A percentile compares a stretch with the other conserved stretches of the same genome.
phyloP scores from a whole-genome alignment of 2,113 vertebrate species.

The Callionymus lyra region DNA sequence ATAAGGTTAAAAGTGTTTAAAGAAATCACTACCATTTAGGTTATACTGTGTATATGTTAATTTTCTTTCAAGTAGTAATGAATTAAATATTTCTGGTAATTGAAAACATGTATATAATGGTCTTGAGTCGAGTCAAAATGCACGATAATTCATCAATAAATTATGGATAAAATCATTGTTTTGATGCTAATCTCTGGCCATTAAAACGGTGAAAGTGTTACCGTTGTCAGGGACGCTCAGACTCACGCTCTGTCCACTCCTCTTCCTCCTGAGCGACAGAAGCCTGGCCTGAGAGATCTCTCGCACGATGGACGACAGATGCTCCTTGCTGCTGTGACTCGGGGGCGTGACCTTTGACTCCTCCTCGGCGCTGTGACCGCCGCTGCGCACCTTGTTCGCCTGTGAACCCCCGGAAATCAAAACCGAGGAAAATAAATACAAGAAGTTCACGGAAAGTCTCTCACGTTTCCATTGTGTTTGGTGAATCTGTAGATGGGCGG shows the following conservation, averaged over 20 bases:
- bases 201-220: conserved; percentile 25
- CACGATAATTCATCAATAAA: too few relatives aligned
- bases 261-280: conserved; percentile 59
- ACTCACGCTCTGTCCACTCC: conserved; percentile 51
- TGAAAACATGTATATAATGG: too few relatives aligned
- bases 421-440: background rate
- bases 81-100: too few relatives aligned
- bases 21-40: too few relatives aligned
- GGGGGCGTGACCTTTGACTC: conserved; percentile 67
- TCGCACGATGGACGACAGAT: conserved; percentile 57
- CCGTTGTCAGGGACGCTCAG: conserved; percentile 53
- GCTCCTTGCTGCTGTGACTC: conserved; percentile 53
- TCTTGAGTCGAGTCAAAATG: too few relatives aligned
- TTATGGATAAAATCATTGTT: too few relatives aligned
- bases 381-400: conserved; percentile 63
- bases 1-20: too few relatives aligned
- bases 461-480: conserved; percentile 85
- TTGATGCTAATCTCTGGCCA: background rate
- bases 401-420: conserved; percentile 18
- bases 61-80: too few relatives aligned
- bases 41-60: too few relatives aligned
- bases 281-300: conserved; percentile 62
- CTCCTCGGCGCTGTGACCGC: conserved; percentile 46
- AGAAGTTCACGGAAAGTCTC: conserved; percentile 40
- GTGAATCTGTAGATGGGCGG: conserved; percentile 78